phyloP scores from a whole-genome alignment of 2,888 invertebrate genomes.

The Encarsia formosa region DNA sequence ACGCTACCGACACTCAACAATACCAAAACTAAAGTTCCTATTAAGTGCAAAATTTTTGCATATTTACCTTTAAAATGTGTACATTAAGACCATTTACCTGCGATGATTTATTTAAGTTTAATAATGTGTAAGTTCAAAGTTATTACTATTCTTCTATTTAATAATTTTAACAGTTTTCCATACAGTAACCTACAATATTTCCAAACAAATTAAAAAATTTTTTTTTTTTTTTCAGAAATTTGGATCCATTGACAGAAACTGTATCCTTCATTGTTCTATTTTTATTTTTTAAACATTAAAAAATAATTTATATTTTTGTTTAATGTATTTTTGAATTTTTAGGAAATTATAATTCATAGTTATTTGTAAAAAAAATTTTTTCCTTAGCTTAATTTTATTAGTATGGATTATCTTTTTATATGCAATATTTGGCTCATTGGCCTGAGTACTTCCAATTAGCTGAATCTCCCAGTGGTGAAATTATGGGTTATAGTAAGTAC shows the following conservation, averaged over 20 bases:
- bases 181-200: conserved; percentile 1
- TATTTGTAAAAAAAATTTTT: too few species aligned
- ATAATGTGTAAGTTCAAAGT: conserved; percentile 80
- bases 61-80: conserved; percentile 62
- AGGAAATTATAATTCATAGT: neutral
- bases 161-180: neutral
- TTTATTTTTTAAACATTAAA: neutral
- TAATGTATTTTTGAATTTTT: neutral
- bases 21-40: conserved; percentile 29
- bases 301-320: neutral
- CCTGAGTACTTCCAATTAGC: conserved; percentile 98
- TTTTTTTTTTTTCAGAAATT: conserved; percentile 64
- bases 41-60: conserved; percentile 25
- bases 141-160: neutral
- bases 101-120: conserved; percentile 91
- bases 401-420: conserved; percentile 91
- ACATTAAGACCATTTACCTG: conserved; percentile 89
- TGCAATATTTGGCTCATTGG: conserved; percentile 97
- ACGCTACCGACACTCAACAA: conserved; percentile 22
- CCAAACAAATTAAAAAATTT: conserved; percentile 3
- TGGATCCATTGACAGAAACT: conserved; percentile 96
- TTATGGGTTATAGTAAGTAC: conserved; percentile 96
- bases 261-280: conserved; percentile 52
- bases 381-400: conserved; percentile 31
- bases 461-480: conserved; percentile 91